A percentile compares a stretch with the other conserved stretches of the same genome.
These are phyloP conservation scores for Lamprologus speciosus DNA, from an alignment of 2,113 vertebrate genomes.

Conservation along the genomic window DNA sequence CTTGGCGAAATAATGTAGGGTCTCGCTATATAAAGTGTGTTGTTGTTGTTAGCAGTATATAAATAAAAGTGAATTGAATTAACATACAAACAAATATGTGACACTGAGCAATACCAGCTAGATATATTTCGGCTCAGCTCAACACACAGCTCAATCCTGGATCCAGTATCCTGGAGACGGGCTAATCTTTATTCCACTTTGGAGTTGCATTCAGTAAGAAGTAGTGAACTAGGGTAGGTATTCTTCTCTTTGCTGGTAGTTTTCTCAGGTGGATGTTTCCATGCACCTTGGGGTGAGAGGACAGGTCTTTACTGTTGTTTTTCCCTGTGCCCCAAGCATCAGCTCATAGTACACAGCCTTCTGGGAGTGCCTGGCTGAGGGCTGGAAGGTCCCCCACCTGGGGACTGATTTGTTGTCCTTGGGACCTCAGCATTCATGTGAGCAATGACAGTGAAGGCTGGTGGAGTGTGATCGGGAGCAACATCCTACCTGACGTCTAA, in stretches of 20 bases:
- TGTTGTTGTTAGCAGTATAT: neutral
- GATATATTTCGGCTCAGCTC: neutral
- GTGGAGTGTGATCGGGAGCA: neutral
- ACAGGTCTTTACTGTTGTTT: neutral
- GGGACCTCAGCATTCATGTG: neutral
- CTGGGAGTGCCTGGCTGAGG: accelerated
- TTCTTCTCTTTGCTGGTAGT: neutral
- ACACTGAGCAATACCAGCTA: neutral
- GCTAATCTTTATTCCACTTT: neutral
- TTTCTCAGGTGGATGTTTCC: neutral
- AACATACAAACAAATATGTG: neutral
- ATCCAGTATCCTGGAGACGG: neutral
- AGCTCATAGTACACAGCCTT: neutral
- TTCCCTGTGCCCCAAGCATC: neutral
- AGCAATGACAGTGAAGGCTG: neutral
- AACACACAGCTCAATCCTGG: neutral
- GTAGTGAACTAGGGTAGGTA: neutral
- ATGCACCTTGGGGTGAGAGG: neutral
- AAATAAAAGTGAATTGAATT: neutral
- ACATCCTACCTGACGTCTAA: neutral
- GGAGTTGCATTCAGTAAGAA: neutral
- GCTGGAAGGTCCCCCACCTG: neutral
- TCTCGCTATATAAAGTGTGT: neutral
- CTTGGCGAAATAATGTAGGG: neutral
- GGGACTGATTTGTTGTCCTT: neutral